phyloP scores from a whole-genome alignment of 2,113 vertebrate genomes.

The Callospermophilus lateralis region DNA sequence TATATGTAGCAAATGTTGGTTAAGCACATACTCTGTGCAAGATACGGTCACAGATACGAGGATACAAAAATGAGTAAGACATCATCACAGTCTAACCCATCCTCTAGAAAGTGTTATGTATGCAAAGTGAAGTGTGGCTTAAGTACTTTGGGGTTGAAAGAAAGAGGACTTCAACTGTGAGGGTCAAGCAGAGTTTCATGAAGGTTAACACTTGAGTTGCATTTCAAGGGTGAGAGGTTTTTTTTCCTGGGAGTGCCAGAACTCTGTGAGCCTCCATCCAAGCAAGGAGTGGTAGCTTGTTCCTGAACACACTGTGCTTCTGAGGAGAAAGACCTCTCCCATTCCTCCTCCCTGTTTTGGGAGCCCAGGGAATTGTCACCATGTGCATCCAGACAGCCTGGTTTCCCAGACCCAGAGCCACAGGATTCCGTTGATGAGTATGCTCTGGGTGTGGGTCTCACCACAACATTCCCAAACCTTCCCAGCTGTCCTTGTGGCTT shows the following conservation, averaged over 20 bases:
- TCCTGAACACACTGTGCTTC: neutral
- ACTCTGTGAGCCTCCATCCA: neutral
- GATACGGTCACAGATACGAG: no score
- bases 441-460: neutral
- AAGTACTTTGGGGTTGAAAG: neutral
- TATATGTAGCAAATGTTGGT: neutral
- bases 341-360: fast-evolving
- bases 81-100: neutral
- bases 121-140: neutral
- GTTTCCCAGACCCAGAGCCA: neutral
- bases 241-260: neutral
- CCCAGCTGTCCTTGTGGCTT: neutral
- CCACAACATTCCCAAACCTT: neutral
- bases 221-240: neutral
- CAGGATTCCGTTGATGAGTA: neutral
- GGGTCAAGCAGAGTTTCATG: neutral
- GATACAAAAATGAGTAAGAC: neutral
- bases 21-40: neutral
- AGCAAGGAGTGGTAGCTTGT: neutral
- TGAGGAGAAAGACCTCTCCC: neutral
- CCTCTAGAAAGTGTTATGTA: neutral
- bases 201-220: neutral
- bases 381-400: neutral
- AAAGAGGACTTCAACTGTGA: neutral
- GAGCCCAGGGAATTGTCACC: neutral